Evolutionary conservation across 1,140 invertebrate species (phyloP).

Genomic region (Araneus ventricosus): DNA sequence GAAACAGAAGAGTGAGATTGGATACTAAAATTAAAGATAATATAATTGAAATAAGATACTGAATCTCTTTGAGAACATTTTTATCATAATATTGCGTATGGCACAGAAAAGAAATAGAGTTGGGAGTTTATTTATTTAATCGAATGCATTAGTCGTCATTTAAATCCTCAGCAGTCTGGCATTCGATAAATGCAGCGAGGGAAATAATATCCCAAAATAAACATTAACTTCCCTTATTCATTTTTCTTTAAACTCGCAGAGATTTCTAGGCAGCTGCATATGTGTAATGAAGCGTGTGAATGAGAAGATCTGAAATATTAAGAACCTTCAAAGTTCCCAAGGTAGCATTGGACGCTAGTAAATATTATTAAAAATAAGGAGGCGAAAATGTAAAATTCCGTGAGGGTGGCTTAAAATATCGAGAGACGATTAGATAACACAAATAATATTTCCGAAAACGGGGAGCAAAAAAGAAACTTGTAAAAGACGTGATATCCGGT

Average conservation of each 20-base stretch:
- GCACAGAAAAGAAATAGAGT: too few species aligned
- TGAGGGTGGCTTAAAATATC: not conserved
- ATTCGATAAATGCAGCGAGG: not conserved
- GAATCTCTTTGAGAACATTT: too few species aligned
- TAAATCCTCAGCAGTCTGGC: not conserved
- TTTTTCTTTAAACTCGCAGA: not conserved
- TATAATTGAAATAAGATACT: too few species aligned
- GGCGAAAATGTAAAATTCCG: not conserved
- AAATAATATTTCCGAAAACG: not conserved
- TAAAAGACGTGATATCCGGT: not conserved
- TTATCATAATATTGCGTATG: too few species aligned
- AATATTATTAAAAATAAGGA: conserved; percentile 17
- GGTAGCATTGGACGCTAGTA: not conserved
- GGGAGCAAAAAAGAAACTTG: not conserved
- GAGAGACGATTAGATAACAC: not conserved
- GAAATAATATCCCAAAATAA: conserved; percentile 18
- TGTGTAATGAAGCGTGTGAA: not conserved
- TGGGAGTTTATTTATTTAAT: not conserved
- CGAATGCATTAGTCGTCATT: not conserved
- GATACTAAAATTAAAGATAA: too few species aligned
- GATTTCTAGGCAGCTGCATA: not conserved
- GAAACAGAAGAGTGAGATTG: too few species aligned
- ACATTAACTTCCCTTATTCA: not conserved
- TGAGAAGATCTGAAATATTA: conserved; percentile 1
- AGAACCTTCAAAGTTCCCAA: not conserved